Base-by-base conservation (phyloP, 2,113 vertebrate species). In the Labeo catla region DNA sequence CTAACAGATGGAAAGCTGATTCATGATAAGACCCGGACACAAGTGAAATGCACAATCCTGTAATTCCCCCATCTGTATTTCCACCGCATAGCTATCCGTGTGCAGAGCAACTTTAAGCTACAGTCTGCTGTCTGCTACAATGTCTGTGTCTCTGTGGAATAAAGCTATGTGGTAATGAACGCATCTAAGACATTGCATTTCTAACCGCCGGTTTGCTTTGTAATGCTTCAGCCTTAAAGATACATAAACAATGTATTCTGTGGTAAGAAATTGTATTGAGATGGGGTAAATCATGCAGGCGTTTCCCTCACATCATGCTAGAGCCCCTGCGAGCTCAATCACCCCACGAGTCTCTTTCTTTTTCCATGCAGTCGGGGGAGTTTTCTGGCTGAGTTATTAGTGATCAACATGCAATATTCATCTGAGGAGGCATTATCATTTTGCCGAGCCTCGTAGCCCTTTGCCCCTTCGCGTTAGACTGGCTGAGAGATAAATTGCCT, bases 331-430 rank as follows among this genome's bases (percentile, higher is more conserved):
- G 0, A 65, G 43, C 76, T 57, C 63, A 70, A 50, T 19, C 61
- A 57, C 49, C 21, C 19, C 28, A 0, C 9, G 0, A 34, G 16
- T 84, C 84, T 70, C 34, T 73, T 12, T 57, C 23, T 39, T 74
- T 34, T 85, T 66, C 57, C 52, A 89, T 8, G 78, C 23, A 86
- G 88, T 70, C 72, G 65, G 52, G 43, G 59, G 76, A 78, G 36
- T 87, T 85, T 89, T 84, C 49, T 36, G 49, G 36, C 57, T 45
- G 50, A n/a, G 45, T 47, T 86, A 81, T 65, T 86, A 81, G 74
- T 83, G 73, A 90, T 89, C 88, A 91, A 88, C 87, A 92, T 88
- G 84, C 85, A 92, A 52, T 73, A 76, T 78, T 74, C 76, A 79
- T 88, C 84, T 50, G 72, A 79, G 72, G 73, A 83, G 47, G 74